phyloP scores from a whole-genome alignment of 2,888 invertebrate genomes.

The Hypomecis atomaria region DNA sequence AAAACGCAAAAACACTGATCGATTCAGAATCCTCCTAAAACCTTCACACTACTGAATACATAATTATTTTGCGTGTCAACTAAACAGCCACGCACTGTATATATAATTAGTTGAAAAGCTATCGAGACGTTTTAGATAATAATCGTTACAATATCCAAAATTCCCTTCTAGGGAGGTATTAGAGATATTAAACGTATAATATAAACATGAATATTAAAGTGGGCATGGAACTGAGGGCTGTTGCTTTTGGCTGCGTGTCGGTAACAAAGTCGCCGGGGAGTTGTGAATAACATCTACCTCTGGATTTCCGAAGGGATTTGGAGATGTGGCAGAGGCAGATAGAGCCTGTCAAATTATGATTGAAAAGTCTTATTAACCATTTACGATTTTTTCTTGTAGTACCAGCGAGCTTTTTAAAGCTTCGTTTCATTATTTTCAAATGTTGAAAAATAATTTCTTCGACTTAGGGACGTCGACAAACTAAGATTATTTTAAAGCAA shows the following conservation, averaged over 20 bases:
- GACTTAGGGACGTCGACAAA: no score
- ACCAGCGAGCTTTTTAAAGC: not conserved
- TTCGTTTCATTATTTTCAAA: not conserved
- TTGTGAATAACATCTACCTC: slow-evolving; percentile 48
- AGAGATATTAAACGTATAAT: slow-evolving; percentile 20
- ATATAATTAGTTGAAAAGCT: not conserved
- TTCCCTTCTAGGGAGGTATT: slow-evolving; percentile 19
- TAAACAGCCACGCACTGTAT: no score
- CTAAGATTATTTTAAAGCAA: no score
- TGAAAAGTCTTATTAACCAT: slow-evolving; percentile 28
- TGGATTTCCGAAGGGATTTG: slow-evolving; percentile 53
- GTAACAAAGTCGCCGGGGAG: slow-evolving; percentile 55
- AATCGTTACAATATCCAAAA: slow-evolving; percentile 9
- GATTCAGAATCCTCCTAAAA: no score
- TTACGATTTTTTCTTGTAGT: slow-evolving; percentile 8
- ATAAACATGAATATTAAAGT: slow-evolving; percentile 28
- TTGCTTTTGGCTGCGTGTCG: slow-evolving; percentile 41
- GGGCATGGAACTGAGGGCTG: slow-evolving; percentile 16
- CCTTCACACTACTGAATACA: no score
- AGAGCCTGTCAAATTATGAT: slow-evolving; percentile 40
- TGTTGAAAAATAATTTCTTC: not conserved
- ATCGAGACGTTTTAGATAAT: slow-evolving; percentile 12
- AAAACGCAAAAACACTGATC: no score
- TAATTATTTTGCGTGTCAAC: no score
- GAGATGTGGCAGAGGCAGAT: slow-evolving; percentile 30